Percentiles rank a stretch among this genome's conserved stretches.
Evolutionary conservation across 2,888 invertebrate genomes (phyloP).

Genomic region (Chrysolina oricalcia): DNA sequence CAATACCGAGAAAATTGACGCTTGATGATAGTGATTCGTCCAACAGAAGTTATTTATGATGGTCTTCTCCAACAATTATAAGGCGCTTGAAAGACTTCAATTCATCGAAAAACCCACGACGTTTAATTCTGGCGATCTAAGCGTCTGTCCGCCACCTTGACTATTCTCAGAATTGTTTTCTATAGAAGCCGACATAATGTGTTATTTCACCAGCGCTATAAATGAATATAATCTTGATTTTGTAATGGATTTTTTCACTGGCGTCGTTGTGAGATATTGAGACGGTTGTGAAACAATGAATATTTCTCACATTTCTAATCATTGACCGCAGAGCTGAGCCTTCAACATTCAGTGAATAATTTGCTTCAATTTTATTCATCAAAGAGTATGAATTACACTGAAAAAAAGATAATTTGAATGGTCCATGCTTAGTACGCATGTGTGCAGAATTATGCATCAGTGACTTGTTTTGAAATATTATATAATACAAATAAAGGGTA

Average conservation of each 20-base stretch:
- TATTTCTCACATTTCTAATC: too few relatives aligned
- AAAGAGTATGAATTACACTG: too few relatives aligned
- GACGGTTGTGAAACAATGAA: neutral
- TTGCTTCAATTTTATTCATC: too few relatives aligned
- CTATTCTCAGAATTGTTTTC: slow-evolving; percentile 52
- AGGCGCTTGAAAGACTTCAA: slow-evolving; percentile 52
- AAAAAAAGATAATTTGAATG: too few relatives aligned
- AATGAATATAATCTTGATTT: slow-evolving; percentile 42
- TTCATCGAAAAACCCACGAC: slow-evolving; percentile 56
- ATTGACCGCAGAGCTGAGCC: too few relatives aligned
- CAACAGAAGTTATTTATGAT: slow-evolving; percentile 38
- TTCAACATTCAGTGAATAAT: too few relatives aligned
- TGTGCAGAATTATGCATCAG: too few relatives aligned
- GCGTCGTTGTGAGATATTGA: neutral
- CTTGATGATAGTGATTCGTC: slow-evolving; percentile 36
- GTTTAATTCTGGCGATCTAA: slow-evolving; percentile 49
- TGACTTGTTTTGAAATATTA: too few relatives aligned
- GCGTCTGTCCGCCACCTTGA: slow-evolving; percentile 46
- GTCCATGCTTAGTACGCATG: too few relatives aligned
- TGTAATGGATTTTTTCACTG: slow-evolving; percentile 9
- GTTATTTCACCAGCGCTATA: slow-evolving; percentile 43
- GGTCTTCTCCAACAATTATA: slow-evolving; percentile 40
- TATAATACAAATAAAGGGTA: too few relatives aligned
- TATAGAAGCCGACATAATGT: slow-evolving; percentile 49
- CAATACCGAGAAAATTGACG: slow-evolving; percentile 32